Percentiles rank a stretch among this genome's conserved stretches.
Evolutionary conservation across 2,113 vertebrate species (phyloP).

Genomic region (Tragelaphus strepsiceros): DNA sequence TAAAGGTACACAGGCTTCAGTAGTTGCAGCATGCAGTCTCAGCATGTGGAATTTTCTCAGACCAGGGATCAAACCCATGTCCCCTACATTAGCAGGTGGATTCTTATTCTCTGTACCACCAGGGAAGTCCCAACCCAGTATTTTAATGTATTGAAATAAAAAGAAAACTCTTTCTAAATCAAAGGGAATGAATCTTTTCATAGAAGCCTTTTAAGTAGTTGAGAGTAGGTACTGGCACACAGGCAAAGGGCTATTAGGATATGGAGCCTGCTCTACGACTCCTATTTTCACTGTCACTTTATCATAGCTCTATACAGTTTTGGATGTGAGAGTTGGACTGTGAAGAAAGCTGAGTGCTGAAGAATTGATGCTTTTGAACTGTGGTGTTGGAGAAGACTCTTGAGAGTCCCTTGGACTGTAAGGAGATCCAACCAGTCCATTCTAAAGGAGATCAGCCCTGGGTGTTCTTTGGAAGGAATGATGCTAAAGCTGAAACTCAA

Average conservation of each 20-base stretch:
- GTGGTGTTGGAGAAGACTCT: too few species aligned
- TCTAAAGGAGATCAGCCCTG: too few species aligned
- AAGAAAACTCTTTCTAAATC: neutral
- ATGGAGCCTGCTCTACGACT: accelerated
- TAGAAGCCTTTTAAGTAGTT: neutral
- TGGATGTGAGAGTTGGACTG: too few species aligned
- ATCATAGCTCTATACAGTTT: neutral
- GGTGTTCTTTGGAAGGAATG: too few species aligned
- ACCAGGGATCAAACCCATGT: neutral
- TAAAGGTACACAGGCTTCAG: neutral
- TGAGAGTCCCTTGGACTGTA: too few species aligned
- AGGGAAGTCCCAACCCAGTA: neutral
- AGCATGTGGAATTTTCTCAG: neutral
- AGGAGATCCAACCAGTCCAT: too few species aligned
- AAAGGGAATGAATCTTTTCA: neutral
- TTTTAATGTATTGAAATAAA: neutral
- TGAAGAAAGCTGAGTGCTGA: too few species aligned
- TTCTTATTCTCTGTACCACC: neutral
- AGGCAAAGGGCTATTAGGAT: neutral
- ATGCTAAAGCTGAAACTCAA: too few species aligned
- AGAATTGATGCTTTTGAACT: too few species aligned
- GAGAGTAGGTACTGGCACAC: neutral
- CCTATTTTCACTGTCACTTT: neutral
- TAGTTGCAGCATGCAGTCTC: neutral
- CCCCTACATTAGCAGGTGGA: neutral